Evolutionary conservation across 2,888 invertebrate genomes (phyloP), one percentile per base, ranked within the genome.

Genomic region (Dendrolimus pini): DNA sequence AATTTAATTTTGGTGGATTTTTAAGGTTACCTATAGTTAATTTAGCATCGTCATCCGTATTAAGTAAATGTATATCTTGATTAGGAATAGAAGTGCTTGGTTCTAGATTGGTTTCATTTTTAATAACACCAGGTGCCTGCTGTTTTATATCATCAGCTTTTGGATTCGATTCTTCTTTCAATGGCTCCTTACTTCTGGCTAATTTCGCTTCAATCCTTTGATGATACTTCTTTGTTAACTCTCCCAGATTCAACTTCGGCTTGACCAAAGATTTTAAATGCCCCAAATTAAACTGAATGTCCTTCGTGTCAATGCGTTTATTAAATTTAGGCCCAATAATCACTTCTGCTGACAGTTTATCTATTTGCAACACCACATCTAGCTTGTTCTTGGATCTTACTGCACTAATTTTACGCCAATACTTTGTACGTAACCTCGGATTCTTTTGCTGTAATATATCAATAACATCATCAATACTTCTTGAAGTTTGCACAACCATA

Each of bases 321-420:
- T 86, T 82, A 58, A 89, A 89, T 42, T 68, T 66, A 0, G 69
- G 67, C 30, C 74, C 71, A 0, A 75, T 74, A 1, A 89, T 89
- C 0, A 89, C 80, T 70, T 85, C 80, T 0, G 89, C 89, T 1
- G 89, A 89, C 0, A 89, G 64, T 56, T 86, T 88, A 41, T 89
- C 89, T 0, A 89, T 89, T 65, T 89, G 89, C 7, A 89, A 59
- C 0, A 86, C 83, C 0, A 80, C 80, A 18, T 89, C 85, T 1
- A 86, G 56, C 60, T 81, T 85, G 7, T 65, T 71, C 12, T 77
- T 76, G 0, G 77, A 71, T 3, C 74, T 67, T 0, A 81, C 82
- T 0, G 78, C 78, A 57, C 82, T 85, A 9, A 88, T 89, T 66
- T 75, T 82, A 8, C 89, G 71, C 89, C 89, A 89, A 64, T 75